Evolutionary conservation across 30 jellyfish, hydroid and myxozoan species (phyloP).

Genomic region (Turritopsis dohrnii): DNA sequence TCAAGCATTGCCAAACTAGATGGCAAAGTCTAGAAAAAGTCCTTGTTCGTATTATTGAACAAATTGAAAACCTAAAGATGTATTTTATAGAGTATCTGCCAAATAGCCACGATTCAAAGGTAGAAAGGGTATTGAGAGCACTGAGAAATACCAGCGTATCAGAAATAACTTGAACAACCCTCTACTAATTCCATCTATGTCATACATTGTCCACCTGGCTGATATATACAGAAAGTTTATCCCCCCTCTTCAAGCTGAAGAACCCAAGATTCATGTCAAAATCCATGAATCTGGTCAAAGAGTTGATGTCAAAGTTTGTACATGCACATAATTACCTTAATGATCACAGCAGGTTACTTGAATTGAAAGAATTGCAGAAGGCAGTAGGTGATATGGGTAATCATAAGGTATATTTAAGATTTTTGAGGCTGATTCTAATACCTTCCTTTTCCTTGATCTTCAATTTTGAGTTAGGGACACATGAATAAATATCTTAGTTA

Average conservation of each 20-base stretch:
- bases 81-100: background rate
- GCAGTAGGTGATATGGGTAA: too few species aligned
- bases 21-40: constrained; percentile 9
- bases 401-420: too few species aligned
- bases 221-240: background rate
- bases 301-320: constrained; percentile 12
- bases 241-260: background rate
- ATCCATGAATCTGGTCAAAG: background rate
- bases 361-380: too few species aligned
- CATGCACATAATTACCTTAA: too few species aligned
- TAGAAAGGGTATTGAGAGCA: constrained; percentile 1
- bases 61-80: background rate
- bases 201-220: background rate
- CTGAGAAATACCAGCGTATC: background rate
- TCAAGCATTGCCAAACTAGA: background rate
- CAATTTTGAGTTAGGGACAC: too few species aligned
- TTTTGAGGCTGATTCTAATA: too few species aligned
- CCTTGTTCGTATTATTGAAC: background rate
- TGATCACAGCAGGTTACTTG: too few species aligned
- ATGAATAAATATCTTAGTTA: too few species aligned
- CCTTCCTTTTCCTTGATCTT: too few species aligned
- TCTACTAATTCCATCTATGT: background rate
- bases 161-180: background rate
- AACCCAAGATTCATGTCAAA: constrained; percentile 5
- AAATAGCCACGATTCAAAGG: background rate